These are phyloP conservation scores for Adelphocoris suturalis DNA, from an alignment of 2,888 invertebrate species.

Conservation along the genomic window DNA sequence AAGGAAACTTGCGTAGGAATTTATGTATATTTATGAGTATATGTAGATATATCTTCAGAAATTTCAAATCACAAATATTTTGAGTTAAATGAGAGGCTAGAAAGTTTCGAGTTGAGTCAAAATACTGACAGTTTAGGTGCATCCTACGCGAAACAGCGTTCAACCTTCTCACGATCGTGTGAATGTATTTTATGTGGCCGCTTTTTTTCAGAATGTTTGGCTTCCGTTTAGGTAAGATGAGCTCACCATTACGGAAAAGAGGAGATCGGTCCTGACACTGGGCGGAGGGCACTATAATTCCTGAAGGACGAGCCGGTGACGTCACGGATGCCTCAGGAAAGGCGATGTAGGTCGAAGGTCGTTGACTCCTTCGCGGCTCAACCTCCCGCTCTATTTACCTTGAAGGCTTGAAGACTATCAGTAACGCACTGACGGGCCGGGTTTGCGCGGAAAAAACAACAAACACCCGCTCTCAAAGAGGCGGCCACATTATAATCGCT, in stretches of 20 bases:
- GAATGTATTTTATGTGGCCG: too few species aligned
- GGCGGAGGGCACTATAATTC: constrained; percentile 35
- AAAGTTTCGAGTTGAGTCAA: too few species aligned
- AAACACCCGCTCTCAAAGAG: background rate
- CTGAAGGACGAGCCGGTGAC: constrained; percentile 20
- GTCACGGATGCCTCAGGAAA: background rate
- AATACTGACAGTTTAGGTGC: too few species aligned
- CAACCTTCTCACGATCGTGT: too few species aligned
- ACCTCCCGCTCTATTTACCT: constrained; percentile 39
- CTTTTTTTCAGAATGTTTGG: too few species aligned
- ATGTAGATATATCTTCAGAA: too few species aligned
- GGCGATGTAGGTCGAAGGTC: constrained; percentile 27
- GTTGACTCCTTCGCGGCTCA: constrained; percentile 10
- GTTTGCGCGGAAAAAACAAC: background rate
- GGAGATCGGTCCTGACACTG: background rate
- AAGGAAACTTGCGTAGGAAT: too few species aligned
- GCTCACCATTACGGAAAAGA: background rate
- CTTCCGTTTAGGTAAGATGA: background rate
- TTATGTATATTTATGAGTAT: too few species aligned
- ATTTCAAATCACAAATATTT: too few species aligned
- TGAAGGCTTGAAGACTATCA: background rate
- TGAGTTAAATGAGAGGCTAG: too few species aligned
- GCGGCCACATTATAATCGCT: background rate
- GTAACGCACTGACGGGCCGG: constrained; percentile 20
- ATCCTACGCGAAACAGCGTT: too few species aligned